Evolutionary conservation across 2,113 vertebrate species (phyloP), one percentile per base, ranked within the genome.

Genomic region (Odobenus rosmarus): DNA sequence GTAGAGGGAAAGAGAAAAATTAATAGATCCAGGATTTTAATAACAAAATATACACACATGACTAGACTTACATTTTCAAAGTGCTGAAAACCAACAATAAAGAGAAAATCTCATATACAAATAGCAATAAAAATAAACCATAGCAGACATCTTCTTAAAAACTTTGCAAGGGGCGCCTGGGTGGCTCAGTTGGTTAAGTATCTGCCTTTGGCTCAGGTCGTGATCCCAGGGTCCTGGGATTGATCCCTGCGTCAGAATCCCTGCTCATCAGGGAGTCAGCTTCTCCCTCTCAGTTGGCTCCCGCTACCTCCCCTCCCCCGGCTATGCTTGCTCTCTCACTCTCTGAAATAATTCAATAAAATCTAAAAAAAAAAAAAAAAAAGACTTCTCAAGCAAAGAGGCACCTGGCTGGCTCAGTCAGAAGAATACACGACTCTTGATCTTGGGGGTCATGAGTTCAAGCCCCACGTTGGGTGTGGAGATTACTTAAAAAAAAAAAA

Each of bases 101-200:
- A 93, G 62, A 88, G 23, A 84, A 89, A 92, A 82, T 95, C n/a
- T 64, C 79, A 2, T 80, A 46, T 62, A 2, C 64, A 59, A 2
- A 88, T 11, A 74, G n/a, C 39, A 89, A 59, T 77, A 88, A 89
- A 84, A 72, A 86, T 86, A 94, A 96, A 72, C 24, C 24, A 26
- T 14, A 94, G 31, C 39, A 51, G 46, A 85, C 4, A 62, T 90
- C 7, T 92, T 9, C 61, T 51, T 87, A 93, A 61, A 88, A 94
- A 15, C 33, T 79, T 21, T 39, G 36, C 28, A 67, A 33, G 6
- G 62, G 14, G 14, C 14, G 7, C 28, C 31, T 67, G 31, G 28
- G 62, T 33, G 31, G 62, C 62, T 67, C 62, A 64, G 62, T 64
- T 5, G 5, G 62, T 51, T 64, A 64, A 64, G 28, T 64, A 31